phyloP scores from a whole-genome alignment of 2,113 vertebrate genomes.

The Podocnemis expansa region DNA sequence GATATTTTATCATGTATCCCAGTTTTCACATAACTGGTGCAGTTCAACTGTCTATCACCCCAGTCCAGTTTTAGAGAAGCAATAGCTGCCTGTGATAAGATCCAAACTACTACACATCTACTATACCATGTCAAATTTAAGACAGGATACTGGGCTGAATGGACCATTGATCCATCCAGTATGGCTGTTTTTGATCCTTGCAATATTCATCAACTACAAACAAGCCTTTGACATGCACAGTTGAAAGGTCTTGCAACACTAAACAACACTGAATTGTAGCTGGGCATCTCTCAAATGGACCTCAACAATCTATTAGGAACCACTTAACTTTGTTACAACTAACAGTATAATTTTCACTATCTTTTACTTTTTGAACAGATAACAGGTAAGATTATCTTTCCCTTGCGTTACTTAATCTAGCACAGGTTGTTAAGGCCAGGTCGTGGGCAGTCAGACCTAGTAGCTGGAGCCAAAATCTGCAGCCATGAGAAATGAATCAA shows the following conservation, averaged over 20 bases:
- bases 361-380: not conserved
- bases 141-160: too few relatives aligned
- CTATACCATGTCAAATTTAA: too few relatives aligned
- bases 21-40: not conserved
- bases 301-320: not conserved
- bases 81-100: not conserved
- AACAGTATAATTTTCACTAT: not conserved
- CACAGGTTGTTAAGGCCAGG: not conserved
- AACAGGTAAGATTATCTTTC: not conserved
- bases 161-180: too few relatives aligned
- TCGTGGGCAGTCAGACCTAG: not conserved
- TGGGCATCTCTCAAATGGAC: not conserved
- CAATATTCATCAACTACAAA: fast-evolving
- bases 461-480: not conserved
- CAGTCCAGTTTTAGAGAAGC: too few relatives aligned
- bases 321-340: not conserved
- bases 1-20: not conserved
- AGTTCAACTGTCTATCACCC: not conserved
- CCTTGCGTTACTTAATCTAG: not conserved
- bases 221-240: not conserved
- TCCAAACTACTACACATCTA: not conserved
- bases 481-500: not conserved
- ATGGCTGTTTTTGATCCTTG: not conserved
- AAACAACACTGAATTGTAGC: not conserved
- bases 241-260: not conserved